Evolutionary conservation across 2,888 invertebrate species (phyloP), one percentile per base, ranked within the genome.

Genomic region (Mactromeris polynyma): DNA sequence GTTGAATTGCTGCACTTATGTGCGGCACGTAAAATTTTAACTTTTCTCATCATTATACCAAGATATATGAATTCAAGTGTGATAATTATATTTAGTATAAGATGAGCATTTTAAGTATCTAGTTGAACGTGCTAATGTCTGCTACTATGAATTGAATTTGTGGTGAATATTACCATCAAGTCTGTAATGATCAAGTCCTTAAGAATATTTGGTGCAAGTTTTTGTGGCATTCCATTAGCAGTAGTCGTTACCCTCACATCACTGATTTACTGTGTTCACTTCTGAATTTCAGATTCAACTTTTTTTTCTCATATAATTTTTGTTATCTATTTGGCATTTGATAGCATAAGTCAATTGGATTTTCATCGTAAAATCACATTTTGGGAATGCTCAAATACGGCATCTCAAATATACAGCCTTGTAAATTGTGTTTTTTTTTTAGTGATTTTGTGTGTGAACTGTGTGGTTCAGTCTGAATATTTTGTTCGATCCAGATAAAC

Each of bases 1-100:
- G 33, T 73, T 73, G 36, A 36, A 73, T 73, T 73, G 36, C 73
- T 19, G 31, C 73, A 33, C 73, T 73, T 73, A 36, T 17, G 33
- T 1, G 17, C 14, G 36, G 73, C 36, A 73, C 33, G 17, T 33
- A 11, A 73, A 33, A 73, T 33, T 73, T 73, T 33, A 33, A 73
- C 17, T 73, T 73, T 26, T 64, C 58, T 64, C 58, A 64, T 64
- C 11, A n/a, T 46, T 26, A 9, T 36, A 36, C 14, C 14, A 33
- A 14, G 73, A 73, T 19, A 73, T 36, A 11, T 73, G 73, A 36
- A 73, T 73, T 73, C 36, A 73, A 73, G 73, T 33, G 73, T 73
- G 4, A 17, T 73, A 31, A 73, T 73, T 33, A 73, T 73, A 33
- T 2, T 73, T 2, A 33, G 33, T 33, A 33, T 14, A 36, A 11